A percentile compares a stretch with the other conserved stretches of the same genome.
These are phyloP conservation scores for Clangula hyemalis DNA, from an alignment of 2,797 vertebrate genomes.

Conservation along the genomic window DNA sequence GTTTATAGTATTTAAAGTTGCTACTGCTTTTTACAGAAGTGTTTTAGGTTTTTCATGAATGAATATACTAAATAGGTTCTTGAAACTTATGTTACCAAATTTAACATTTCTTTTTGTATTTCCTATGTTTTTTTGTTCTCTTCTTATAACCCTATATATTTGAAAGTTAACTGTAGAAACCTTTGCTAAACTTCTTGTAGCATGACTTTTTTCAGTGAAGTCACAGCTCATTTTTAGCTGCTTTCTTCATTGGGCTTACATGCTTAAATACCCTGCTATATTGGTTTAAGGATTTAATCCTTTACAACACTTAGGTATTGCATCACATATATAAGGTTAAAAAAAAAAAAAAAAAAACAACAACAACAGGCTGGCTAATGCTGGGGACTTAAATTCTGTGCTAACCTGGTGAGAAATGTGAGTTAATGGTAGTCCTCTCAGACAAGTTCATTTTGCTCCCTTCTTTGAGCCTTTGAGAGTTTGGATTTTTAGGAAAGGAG, in stretches of 20 bases:
- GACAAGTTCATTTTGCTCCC: not conserved
- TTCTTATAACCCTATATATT: not conserved
- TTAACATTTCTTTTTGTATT: not conserved
- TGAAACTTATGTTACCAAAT: not conserved
- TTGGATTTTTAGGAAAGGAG: not conserved
- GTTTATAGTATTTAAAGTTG: not conserved
- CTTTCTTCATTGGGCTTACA: slow-evolving; percentile 21
- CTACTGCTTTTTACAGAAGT: not conserved
- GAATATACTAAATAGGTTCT: not conserved
- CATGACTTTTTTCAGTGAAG: not conserved
- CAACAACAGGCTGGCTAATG: not conserved
- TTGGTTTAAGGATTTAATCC: slow-evolving; percentile 45
- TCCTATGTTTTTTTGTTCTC: not conserved
- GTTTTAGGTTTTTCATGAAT: not conserved
- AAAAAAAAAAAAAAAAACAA: not conserved
- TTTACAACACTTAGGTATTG: not conserved
- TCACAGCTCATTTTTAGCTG: slow-evolving; percentile 22
- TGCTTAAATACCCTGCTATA: slow-evolving; percentile 2
- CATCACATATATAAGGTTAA: not conserved
- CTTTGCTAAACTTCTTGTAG: not conserved
- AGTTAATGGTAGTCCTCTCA: not conserved
- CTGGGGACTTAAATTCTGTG: not conserved
- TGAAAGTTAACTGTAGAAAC: not conserved
- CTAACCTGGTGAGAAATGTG: not conserved
- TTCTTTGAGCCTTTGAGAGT: not conserved